phyloP scores from a whole-genome alignment of 2,888 invertebrate genomes.

The Podabrus alpinus region DNA sequence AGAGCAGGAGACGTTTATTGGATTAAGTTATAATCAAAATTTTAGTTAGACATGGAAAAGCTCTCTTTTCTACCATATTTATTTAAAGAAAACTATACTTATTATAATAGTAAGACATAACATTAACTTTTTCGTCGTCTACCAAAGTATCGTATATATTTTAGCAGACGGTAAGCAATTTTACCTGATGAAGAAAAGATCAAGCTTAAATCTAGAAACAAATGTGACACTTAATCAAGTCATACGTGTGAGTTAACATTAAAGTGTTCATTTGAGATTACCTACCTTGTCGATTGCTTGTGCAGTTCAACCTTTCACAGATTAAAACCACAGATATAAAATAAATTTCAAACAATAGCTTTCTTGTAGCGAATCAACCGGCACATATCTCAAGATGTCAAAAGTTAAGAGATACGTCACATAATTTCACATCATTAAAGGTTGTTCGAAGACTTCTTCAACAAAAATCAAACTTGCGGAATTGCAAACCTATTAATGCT shows the following conservation, averaged over 20 bases:
- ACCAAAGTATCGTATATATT: background rate
- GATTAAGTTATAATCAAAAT: too few species aligned
- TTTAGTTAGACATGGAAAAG: too few species aligned
- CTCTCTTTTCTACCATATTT: too few species aligned
- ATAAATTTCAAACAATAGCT: background rate
- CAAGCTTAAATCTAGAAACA: background rate
- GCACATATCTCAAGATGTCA: background rate
- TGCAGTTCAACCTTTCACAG: background rate
- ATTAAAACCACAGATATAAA: background rate
- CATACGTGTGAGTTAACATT: background rate
- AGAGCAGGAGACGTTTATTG: too few species aligned
- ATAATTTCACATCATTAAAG: background rate
- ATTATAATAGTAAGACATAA: background rate
- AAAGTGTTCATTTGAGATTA: background rate
- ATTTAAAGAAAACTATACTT: too few species aligned
- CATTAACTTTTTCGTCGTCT: background rate
- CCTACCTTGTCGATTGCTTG: background rate
- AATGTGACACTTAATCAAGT: background rate
- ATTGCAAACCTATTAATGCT: background rate
- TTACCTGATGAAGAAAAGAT: background rate
- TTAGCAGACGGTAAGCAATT: background rate
- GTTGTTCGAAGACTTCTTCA: background rate
- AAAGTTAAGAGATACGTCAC: background rate
- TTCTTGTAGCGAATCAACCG: background rate
- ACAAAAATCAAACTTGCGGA: background rate